Base-by-base conservation (phyloP, 2,888 invertebrate species). In the Dysmachus trigonus region DNA sequence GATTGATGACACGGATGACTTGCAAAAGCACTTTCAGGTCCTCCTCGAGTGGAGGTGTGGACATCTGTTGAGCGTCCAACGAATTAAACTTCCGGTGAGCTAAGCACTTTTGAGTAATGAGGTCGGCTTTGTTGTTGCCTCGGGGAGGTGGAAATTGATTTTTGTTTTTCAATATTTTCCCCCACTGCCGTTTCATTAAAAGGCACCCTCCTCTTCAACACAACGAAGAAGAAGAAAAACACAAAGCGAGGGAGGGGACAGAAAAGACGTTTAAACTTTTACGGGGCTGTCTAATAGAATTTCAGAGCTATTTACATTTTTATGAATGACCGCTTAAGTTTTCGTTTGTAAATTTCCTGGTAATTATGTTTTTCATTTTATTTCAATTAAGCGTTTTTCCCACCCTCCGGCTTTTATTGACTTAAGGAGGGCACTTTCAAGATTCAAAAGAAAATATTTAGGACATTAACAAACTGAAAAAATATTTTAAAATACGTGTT, bases 1-100 rank as follows among this genome's bases (percentile, higher is more conserved):
- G 31, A 62, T 82, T 62, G 62, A 82, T 82, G 81, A 82, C 33
- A 62, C n/a, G 53, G 47, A 77, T 82, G 81, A 82, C 81, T 82
- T n/a, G 81, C 81, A 62, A 82, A 62, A 77, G 47, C 47, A 47
- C 47, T 47, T 47, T 38, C 38, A 10, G 30, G 10, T n/a, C 1
- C 30, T 27, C 30, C 30, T 27, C 30, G 41, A 47, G 30, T 13
- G 18, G 35, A 35, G 35, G 53, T 33, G 35, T 18, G 31, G 79
- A 82, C 81, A 82, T 82, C 81, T 82, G 81, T 82, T 82, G 81
- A 82, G 31, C 53, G 47, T 41, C 51, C 27, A 6, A 18, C n/a
- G 62, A 82, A 82, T 82, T 82, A 62, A 53, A 62, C 33, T 35
- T 62, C 62, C 81, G n/a, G 18, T 82, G 62, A 53, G 35, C 33